Percentiles rank a stretch among this genome's conserved stretches.
Evolutionary conservation across 2,797 vertebrate genomes (phyloP).

Genomic region (Craterocephalus amniculus): DNA sequence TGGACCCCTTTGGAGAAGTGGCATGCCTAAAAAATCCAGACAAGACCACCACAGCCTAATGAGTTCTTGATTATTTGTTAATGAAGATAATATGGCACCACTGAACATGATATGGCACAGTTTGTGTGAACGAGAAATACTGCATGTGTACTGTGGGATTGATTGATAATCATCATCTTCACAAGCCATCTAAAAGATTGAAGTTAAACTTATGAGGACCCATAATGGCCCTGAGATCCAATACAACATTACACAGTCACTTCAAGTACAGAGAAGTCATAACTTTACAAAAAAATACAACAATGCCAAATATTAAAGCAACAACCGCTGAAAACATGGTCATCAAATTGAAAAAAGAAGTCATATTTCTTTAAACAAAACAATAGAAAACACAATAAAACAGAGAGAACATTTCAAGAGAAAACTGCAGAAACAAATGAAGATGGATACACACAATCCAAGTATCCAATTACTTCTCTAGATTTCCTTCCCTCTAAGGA

Average conservation of each 20-base stretch:
- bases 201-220: constrained; percentile 12
- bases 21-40: constrained; percentile 33
- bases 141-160: constrained; percentile 27
- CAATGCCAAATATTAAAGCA: not conserved
- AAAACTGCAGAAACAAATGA: not conserved
- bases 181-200: constrained; percentile 14
- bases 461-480: not conserved
- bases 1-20: constrained; percentile 53
- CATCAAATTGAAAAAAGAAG: not conserved
- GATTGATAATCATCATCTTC: constrained; percentile 16
- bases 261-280: not conserved
- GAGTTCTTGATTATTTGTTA: constrained; percentile 53
- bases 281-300: not conserved
- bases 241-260: no score
- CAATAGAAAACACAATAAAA: not conserved
- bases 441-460: not conserved
- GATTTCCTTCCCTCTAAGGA: not conserved
- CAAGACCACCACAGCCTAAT: constrained; percentile 34
- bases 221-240: not conserved
- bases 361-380: not conserved
- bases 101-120: constrained; percentile 25
- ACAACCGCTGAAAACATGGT: not conserved
- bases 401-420: not conserved
- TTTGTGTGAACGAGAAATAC: constrained; percentile 8
- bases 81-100: constrained; percentile 42